A percentile compares a stretch with the other conserved stretches of the same genome.
phyloP scores from a whole-genome alignment of 92 coral and sea anemone species.

The Zoanthus gigantus region DNA sequence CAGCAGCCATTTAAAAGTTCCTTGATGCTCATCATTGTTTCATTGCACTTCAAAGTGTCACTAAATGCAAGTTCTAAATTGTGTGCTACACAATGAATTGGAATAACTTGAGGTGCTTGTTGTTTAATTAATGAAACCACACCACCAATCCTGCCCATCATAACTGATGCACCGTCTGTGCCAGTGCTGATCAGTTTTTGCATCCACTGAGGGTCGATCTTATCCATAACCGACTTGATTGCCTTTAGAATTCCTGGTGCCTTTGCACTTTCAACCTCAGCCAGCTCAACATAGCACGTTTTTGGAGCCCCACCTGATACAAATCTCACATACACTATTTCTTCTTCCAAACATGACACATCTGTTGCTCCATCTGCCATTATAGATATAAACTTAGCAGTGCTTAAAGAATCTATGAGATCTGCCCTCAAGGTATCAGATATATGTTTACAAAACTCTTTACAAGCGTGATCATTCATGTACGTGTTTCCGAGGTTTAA shows the following conservation, averaged over 20 bases:
- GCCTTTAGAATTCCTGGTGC: no score
- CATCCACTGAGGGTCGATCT: constrained; percentile 49
- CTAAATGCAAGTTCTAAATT: constrained; percentile 57
- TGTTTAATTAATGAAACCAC: constrained; percentile 49
- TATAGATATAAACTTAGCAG: constrained; percentile 57
- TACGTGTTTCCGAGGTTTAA: constrained; percentile 39
- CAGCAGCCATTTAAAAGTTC: constrained; percentile 56
- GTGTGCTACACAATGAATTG: constrained; percentile 54
- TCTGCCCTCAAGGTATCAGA: constrained; percentile 41
- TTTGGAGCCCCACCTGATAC: constrained; percentile 27
- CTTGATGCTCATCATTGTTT: constrained; percentile 32
- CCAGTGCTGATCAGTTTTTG: constrained; percentile 47
- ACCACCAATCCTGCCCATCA: constrained; percentile 52
- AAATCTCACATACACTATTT: constrained; percentile 19
- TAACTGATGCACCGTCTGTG: constrained; percentile 61
- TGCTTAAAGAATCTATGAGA: constrained; percentile 34
- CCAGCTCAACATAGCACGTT: constrained; percentile 38
- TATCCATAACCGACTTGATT: no score
- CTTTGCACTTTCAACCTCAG: no score
- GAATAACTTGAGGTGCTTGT: constrained; percentile 56
- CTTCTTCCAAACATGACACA: constrained; percentile 47
- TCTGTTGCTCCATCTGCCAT: constrained; percentile 56
- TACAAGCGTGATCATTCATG: constrained; percentile 57
- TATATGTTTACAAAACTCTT: constrained; percentile 50
- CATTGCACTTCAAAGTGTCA: constrained; percentile 51